Evolutionary conservation across 1,140 invertebrate species (phyloP), one percentile per base, ranked within the genome.

Genomic region (Anoplophora glabripennis): DNA sequence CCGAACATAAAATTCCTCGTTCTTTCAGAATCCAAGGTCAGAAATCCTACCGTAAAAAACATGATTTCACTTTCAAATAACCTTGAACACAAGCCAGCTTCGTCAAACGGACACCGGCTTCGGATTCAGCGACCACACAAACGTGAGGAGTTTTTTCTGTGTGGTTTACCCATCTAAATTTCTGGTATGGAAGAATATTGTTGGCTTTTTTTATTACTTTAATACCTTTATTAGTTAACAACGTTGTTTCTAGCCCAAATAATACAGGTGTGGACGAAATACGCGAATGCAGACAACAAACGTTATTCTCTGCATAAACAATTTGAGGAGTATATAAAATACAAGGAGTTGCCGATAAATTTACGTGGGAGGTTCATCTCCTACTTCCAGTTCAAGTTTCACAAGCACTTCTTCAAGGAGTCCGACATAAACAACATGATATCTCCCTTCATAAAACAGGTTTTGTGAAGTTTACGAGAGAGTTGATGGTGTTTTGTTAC

Each of bases 321-420:
- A 37, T 51, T 69, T 33, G 36, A 33, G 1, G 58, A 63, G 21
- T 69, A 65, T 40, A 61, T 69, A 57, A 49, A 47, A 8, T 53
- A 57, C 37, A 67, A 69, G 48, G 51, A 63, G 4, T 37, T 69
- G 7, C 67, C 67, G 17, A 7, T 12, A 3, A 52, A 17, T 15
- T 57, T 69, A 53, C 46, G 38, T 7, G 21, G 60, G n/a, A 37
- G 57, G 9, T 46, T 66, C 9, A n/a, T 65, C 14, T 42, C 48
- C 9, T 69, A 66, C 38, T 62, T 64, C 52, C 61, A 69, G 9
- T 69, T 66, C 38, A 60, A 57, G 14, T 69, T 67, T 42, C 67
- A 69, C 41, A 67, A 69, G 44, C 62, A 65, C 11, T 67, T 63
- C 48, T 67, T 60, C 46, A 54, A 58, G 11, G 67, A 69, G 21